Base-by-base conservation (phyloP, 2,797 vertebrate genomes). In the Mus minutoides region DNA sequence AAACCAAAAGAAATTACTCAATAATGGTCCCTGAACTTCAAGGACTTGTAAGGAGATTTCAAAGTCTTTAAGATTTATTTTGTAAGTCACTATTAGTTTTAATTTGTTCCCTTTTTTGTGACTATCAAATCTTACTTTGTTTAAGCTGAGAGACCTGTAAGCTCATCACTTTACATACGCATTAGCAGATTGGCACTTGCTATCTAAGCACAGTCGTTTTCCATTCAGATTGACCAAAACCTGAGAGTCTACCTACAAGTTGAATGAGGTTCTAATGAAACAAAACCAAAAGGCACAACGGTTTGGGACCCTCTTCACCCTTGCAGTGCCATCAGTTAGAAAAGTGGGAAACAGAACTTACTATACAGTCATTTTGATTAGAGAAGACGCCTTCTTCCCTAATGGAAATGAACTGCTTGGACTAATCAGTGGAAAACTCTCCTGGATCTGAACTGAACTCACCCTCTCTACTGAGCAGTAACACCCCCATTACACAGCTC, bases 261-360 rank as follows among this genome's bases (percentile, higher is more conserved):
- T 40, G 82, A 93, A 76, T 43, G 49, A 13, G 14, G 11, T 91
- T 94, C 86, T 84, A 67, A 95, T 82, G 92, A 96, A 96, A 96
- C 43, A 84, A 97, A 97, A 97, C 91, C 67, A 96, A 96, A 97
- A 80, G 56, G 49, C 89, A 92, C 24, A 86, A 43, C 56, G 22
- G 22, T 95, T 85, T 91, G 73, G 80, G 84, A 85, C 40, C n/a
- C 64, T 94, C 80, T 46, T 90, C 60, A 94, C 22, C 97, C 37
- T 40, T 95, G 69, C 52, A 96, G 60, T n/a, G 94, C 43, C 82
- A 94, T 34, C 43, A 88, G 54, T 67, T 73, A 92, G 56, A 31
- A 96, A 86, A 88, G 79, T 88, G 43, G 69, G 93, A 97, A 95
- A 96, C 0, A 93, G 49, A 82, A 94, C 69, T 85, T 87, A 87